These are phyloP conservation scores for Sipha flava DNA, from an alignment of 1,140 invertebrate species.

Conservation along the genomic window DNA sequence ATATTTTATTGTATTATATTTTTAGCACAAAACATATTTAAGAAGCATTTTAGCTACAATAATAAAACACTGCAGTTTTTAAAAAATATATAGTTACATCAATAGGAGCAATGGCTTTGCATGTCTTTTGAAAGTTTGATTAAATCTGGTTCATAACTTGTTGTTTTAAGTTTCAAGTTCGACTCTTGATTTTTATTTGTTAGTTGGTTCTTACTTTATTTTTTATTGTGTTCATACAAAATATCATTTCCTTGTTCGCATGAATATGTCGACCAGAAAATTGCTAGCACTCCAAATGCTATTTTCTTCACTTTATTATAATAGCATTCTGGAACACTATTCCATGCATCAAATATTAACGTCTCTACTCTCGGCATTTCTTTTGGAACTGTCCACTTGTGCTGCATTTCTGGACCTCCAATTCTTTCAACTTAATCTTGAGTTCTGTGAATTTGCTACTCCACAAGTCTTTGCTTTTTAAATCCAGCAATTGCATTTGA, in stretches of 20 bases:
- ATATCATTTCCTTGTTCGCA: background rate
- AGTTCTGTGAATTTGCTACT: background rate
- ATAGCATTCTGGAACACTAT: background rate
- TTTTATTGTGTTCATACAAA: background rate
- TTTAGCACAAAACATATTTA: too few species aligned
- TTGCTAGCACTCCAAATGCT: background rate
- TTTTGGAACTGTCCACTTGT: background rate
- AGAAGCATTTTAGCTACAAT: background rate
- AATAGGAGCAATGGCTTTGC: background rate
- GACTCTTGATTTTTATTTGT: background rate
- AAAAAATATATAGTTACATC: background rate
- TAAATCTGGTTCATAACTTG: background rate
- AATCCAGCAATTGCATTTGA: background rate
- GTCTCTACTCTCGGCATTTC: background rate
- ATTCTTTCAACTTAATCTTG: background rate
- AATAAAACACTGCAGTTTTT: background rate
- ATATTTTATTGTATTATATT: too few species aligned
- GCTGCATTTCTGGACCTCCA: background rate
- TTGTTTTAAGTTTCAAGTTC: background rate
- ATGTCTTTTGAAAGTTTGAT: background rate
- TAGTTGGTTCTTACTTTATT: background rate
- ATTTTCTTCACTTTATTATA: too few species aligned
- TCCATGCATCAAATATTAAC: background rate
- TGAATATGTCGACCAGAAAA: background rate
- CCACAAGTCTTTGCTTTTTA: background rate